These are phyloP conservation scores for Ceratina calcarata DNA, from an alignment of 1,140 invertebrate species.

Conservation along the genomic window DNA sequence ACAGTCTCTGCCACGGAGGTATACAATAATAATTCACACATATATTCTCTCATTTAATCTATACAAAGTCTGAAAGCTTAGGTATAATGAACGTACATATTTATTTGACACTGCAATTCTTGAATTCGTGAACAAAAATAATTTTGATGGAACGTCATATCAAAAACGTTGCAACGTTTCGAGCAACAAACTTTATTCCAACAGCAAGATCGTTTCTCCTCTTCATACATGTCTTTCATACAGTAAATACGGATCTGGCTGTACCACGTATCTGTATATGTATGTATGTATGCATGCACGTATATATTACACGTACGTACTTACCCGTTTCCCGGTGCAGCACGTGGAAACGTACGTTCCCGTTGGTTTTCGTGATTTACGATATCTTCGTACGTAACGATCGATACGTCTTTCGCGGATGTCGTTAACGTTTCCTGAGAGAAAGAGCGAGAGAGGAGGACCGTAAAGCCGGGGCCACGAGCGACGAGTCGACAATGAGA, in stretches of 20 bases:
- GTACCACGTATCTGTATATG: too few species aligned
- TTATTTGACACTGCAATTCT: too few species aligned
- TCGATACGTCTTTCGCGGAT: constrained; percentile 67
- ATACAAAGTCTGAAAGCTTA: too few species aligned
- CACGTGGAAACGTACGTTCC: constrained; percentile 49
- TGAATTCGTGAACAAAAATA: too few species aligned
- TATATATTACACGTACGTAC: constrained; percentile 10
- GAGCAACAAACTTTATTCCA: background rate
- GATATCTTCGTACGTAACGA: constrained; percentile 55
- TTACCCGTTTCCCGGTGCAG: background rate
- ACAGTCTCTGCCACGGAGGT: too few species aligned
- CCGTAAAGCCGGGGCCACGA: constrained; percentile 39
- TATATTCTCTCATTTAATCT: too few species aligned
- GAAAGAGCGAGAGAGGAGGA: constrained; percentile 54
- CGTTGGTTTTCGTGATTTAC: constrained; percentile 53
- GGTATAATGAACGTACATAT: too few species aligned
- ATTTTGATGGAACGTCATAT: too few species aligned
- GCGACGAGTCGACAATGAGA: constrained; percentile 65
- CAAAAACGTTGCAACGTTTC: too few species aligned
- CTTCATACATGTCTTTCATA: background rate
- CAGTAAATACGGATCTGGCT: too few species aligned
- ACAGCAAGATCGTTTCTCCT: background rate
- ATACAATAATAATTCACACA: too few species aligned
- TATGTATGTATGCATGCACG: constrained; percentile 36
- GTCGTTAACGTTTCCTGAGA: constrained; percentile 76